Base-by-base conservation (phyloP, 1,140 invertebrate species). In the Pseudomyrmex dendroicus region DNA sequence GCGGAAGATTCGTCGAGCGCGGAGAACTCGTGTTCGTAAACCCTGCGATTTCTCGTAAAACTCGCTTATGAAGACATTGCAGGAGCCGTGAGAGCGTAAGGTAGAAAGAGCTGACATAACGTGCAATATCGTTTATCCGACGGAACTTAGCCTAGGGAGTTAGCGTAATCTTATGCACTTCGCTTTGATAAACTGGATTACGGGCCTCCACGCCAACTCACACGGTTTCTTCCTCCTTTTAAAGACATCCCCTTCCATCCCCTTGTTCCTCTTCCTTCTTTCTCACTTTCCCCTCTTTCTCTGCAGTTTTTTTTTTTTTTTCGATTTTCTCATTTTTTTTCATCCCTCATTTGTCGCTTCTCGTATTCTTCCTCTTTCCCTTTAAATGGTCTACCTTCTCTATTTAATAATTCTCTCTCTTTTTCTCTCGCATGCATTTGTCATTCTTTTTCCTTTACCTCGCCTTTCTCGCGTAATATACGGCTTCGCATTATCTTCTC, bases 111-210 rank as follows among this genome's bases (percentile, higher is more conserved):
- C 84, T 59, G 72, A 89, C 86, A 82, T 89, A 89, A 91, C 87
- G 78, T 77, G 85, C 84, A 84, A 86, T 90, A 90, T 89, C 91
- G 88, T 91, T 91, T 89, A 91, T 91, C 82, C 85, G 67, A 70
- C 67, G 62, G 82, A 89, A 86, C 86, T 92, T 88, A 87, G 80
- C 83, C 78, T 76, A 57, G 63, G 78, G 83, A 82, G 85, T 90
- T 90, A 85, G 84, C 85, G 86, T 90, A 89, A 91, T 92, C 91
- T 89, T 90, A 85, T 89, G 89, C 88, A 89, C 84, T 92, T 85
- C 78, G 64, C 62, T 46, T 73, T 88, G 90, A 91, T 91, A 90
- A 92, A 91, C 90, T 89, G 83, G 85, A 90, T 90, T 90, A 89
- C 80, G 56, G 85, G 70, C 73, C 22, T 57, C 20, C 76, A 57